A percentile compares a stretch with the other conserved stretches of the same genome.
Evolutionary conservation across 2,797 vertebrate species (phyloP).

Genomic region (Lutjanus campechanus): DNA sequence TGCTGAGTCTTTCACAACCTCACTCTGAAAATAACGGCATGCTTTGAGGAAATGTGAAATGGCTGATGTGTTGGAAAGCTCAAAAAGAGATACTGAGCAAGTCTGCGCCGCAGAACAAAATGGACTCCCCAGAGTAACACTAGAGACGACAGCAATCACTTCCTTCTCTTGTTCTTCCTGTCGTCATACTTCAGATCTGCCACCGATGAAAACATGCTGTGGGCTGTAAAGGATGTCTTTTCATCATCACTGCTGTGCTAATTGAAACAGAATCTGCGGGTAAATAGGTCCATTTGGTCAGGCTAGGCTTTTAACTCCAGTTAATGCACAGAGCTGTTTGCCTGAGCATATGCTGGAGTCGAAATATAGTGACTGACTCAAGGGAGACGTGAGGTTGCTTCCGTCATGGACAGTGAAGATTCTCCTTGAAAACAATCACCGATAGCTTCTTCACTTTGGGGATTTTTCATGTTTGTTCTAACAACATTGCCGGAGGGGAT

Average conservation of each 20-base stretch:
- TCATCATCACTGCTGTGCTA: slow-evolving; percentile 49
- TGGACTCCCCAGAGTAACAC: slow-evolving; percentile 58
- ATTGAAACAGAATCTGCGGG: slow-evolving; percentile 60
- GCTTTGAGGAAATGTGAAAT: slow-evolving; percentile 61
- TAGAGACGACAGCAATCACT: slow-evolving; percentile 54
- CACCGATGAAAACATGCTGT: slow-evolving; percentile 48
- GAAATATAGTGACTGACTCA: slow-evolving; percentile 28
- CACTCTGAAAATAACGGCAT: slow-evolving; percentile 49
- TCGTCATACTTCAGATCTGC: slow-evolving; percentile 44
- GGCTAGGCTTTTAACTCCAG: slow-evolving; percentile 57
- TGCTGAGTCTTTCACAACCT: slow-evolving; percentile 48
- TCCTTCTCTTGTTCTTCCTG: slow-evolving; percentile 57
- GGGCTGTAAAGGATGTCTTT: slow-evolving; percentile 61
- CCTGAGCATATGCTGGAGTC: slow-evolving; percentile 16
- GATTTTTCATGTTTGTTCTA: background rate
- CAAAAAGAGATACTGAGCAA: slow-evolving; percentile 36
- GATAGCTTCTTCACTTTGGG: slow-evolving; percentile 5
- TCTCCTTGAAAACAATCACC: slow-evolving; percentile 21
- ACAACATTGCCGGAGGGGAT: slow-evolving; percentile 2
- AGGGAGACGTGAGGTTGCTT: slow-evolving; percentile 21
- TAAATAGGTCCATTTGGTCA: slow-evolving; percentile 65
- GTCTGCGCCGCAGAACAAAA: slow-evolving; percentile 49
- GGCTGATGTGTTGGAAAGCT: slow-evolving; percentile 53
- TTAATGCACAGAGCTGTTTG: slow-evolving; percentile 55
- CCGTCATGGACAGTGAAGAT: slow-evolving; percentile 7